Conservation (phyloP, 2,797 vertebrate genomes). For the Mormyrus proboscirostris region DNA sequence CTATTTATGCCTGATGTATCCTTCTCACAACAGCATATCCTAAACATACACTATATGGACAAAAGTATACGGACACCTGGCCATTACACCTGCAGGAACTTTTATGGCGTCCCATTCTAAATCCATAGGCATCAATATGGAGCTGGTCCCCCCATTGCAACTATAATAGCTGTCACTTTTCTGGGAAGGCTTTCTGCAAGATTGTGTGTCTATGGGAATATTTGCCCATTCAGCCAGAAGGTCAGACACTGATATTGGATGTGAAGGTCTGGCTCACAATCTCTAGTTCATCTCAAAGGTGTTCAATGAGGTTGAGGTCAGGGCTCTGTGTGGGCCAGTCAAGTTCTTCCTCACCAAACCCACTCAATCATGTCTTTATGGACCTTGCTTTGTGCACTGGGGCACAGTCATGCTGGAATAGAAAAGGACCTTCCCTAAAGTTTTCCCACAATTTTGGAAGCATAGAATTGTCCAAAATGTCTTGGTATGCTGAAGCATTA, state of each 20-base stretch:
- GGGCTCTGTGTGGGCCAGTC: not conserved
- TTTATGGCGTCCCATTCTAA: not conserved
- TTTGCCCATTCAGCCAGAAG: not conserved
- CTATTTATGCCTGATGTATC: not conserved
- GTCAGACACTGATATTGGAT: not conserved
- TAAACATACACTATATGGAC: not conserved
- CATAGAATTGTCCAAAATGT: not conserved
- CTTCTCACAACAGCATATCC: not conserved
- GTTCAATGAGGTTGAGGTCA: not conserved
- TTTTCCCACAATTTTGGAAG: not conserved
- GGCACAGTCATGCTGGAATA: not conserved
- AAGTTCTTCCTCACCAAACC: not conserved
- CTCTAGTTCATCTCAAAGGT: not conserved
- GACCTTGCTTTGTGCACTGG: not conserved
- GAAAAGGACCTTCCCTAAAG: not conserved
- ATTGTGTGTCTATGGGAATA: not conserved
- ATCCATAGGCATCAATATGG: not conserved
- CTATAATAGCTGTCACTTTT: not conserved
- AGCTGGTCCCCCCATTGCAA: not conserved
- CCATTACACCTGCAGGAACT: not conserved
- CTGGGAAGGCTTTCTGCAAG: not conserved
- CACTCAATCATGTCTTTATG: not conserved
- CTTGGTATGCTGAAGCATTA: not conserved
- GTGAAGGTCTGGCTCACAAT: not conserved
- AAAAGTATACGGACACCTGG: not conserved